phyloP scores from a whole-genome alignment of 2,113 vertebrate genomes.

The Symphodus melops region DNA sequence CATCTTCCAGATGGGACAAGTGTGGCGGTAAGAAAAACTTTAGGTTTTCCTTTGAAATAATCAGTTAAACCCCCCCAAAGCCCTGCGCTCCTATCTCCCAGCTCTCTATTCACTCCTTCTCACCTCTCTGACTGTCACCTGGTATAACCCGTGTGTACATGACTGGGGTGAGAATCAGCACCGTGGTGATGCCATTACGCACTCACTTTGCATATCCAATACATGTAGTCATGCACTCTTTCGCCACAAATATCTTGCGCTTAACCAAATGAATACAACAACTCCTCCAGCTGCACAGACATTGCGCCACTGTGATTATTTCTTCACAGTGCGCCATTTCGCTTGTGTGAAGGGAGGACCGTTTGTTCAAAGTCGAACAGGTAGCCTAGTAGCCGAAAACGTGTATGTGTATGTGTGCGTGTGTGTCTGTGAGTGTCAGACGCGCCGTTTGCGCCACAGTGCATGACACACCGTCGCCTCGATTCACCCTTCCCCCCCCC shows the following conservation, averaged over 20 bases:
- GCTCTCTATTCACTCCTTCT: conserved; percentile 24
- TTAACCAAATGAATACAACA: conserved; percentile 2
- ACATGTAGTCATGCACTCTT: not conserved
- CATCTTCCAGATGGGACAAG: conserved; percentile 98
- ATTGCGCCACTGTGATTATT: conserved; percentile 48
- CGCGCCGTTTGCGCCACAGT: conserved; percentile 46
- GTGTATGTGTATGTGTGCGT: not conserved
- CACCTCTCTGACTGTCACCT: conserved; percentile 72
- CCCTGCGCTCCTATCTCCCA: conserved; percentile 17
- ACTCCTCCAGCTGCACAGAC: conserved; percentile 39
- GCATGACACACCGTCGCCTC: conserved; percentile 61
- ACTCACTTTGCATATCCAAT: conserved; percentile 1
- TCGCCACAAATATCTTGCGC: not conserved
- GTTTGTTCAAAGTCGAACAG: conserved; percentile 63
- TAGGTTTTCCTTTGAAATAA: conserved; percentile 36
- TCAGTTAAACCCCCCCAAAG: conserved; percentile 1
- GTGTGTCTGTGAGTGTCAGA: conserved; percentile 18
- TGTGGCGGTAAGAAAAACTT: conserved; percentile 90
- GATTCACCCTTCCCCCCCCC: conserved; percentile 52
- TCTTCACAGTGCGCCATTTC: conserved; percentile 72
- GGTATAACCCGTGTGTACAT: conserved; percentile 76
- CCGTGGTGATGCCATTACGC: conserved; percentile 46
- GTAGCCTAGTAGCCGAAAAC: conserved; percentile 41
- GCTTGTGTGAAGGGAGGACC: conserved; percentile 50
- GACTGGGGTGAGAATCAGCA: conserved; percentile 63